Evolutionary conservation across 2,797 vertebrate genomes (phyloP).

Genomic region (Clarias fuscus): DNA sequence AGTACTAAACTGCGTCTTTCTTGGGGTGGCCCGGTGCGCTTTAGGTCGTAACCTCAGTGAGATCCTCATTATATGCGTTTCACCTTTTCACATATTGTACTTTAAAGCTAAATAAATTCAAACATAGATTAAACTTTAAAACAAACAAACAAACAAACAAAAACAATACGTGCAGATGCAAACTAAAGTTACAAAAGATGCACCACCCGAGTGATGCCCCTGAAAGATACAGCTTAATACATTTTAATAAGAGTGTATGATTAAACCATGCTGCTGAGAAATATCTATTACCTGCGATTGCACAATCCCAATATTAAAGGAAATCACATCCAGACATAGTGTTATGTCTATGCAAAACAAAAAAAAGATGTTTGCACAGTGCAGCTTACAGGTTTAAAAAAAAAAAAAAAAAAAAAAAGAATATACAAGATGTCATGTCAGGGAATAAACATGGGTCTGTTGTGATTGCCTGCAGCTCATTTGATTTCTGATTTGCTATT

Average conservation of each 20-base stretch:
- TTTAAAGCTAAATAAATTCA: neutral
- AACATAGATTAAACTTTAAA: neutral
- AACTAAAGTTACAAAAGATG: conserved; percentile 10
- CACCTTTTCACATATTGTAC: neutral
- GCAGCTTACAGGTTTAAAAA: conserved; percentile 27
- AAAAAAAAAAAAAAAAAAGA: neutral
- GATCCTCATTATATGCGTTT: neutral
- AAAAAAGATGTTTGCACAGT: conserved; percentile 31
- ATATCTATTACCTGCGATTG: conserved; percentile 30
- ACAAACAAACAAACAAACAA: neutral
- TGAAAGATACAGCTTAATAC: conserved; percentile 8
- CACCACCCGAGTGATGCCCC: neutral
- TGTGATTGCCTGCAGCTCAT: conserved; percentile 20
- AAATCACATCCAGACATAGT: conserved; percentile 22
- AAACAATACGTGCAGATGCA: neutral
- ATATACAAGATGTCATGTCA: neutral
- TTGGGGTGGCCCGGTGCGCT: neutral
- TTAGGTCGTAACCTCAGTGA: neutral
- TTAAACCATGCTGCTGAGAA: conserved; percentile 23
- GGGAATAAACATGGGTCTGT: neutral
- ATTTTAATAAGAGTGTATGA: neutral
- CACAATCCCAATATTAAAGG: conserved; percentile 40
- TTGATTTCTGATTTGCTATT: neutral
- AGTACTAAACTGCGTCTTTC: conserved; percentile 12
- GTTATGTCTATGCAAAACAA: conserved; percentile 21